Base-by-base conservation (phyloP, 2,888 invertebrate genomes). In the Pachydiplax longipennis region DNA sequence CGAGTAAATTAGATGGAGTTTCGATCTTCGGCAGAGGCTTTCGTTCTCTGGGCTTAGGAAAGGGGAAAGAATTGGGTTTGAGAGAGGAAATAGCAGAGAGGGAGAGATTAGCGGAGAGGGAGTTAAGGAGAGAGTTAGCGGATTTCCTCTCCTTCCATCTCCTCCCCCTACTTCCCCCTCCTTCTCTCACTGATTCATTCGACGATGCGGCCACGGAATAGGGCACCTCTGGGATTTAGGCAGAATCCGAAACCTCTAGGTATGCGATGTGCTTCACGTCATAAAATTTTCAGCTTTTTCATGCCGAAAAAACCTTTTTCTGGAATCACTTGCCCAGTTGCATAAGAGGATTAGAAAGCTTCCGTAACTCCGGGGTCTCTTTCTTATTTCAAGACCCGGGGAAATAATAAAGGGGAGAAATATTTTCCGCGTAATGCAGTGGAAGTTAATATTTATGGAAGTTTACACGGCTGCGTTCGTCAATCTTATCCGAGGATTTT, bases 21-120 rank as follows among this genome's bases (percentile, higher is more conserved):
- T 25, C 73, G 73, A 73, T 31, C 65, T 8, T 25, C 65, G 22
- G 25, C 65, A 25, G 12, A 53, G 53, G 25, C 44, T 15, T 13
- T 22, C 48, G 53, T 15, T 22, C 48, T 31, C n/a, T 10, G 15
- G 15, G 44, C 44, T 44, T 44, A 25, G 53, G 53, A 83, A 40
- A 37, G 37, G 8, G 31, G 58, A 35, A 35, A 31, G 83, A 35
- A 15, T 58, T 25, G 44, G 82, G 48, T 5, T 25, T n/a, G 82
- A 82, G 53, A 48, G 92, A 92, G 92, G 93, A 91, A 90, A 90
- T 92, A 90, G 58, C 90, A 37, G 83, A 90, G 83, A 48, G 35
- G 90, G 22, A 83, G 91, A 37, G 91, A 91, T 58, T 80, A 90
- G 53, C 18, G 87, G 58, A 37, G 87, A 87, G 44, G 90, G 90